Evolutionary conservation across 1,140 invertebrate genomes (phyloP).

Genomic region (Bathynomus jamesi): DNA sequence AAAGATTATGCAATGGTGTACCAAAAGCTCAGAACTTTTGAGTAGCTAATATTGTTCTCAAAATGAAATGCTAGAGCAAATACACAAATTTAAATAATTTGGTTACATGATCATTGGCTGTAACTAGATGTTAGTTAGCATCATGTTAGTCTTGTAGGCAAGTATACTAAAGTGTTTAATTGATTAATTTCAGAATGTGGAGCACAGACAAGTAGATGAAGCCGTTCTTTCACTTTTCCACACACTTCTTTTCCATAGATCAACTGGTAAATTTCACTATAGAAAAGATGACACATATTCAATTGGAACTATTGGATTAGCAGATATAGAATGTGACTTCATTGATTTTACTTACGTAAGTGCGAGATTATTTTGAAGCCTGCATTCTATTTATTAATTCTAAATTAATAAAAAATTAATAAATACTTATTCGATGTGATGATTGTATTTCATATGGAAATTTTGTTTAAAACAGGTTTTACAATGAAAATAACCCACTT

Average conservation of each 20-base stretch:
- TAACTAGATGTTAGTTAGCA: too few relatives aligned
- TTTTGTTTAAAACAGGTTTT: too few relatives aligned
- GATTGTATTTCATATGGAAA: too few relatives aligned
- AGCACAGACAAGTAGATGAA: slow-evolving; percentile 89
- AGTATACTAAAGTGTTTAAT: background rate
- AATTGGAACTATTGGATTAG: background rate
- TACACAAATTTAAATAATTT: too few relatives aligned
- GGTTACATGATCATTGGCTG: too few relatives aligned
- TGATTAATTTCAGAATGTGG: slow-evolving; percentile 55
- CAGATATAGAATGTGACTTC: background rate
- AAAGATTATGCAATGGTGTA: too few relatives aligned
- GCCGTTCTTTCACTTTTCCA: slow-evolving; percentile 90
- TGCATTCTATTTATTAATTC: slow-evolving; percentile 48
- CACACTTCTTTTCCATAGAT: slow-evolving; percentile 87
- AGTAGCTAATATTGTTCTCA: too few relatives aligned
- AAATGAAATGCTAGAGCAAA: too few relatives aligned
- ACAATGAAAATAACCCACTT: too few relatives aligned
- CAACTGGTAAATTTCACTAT: slow-evolving; percentile 90
- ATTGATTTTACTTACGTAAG: background rate
- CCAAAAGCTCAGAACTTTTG: too few relatives aligned
- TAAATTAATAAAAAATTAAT: too few relatives aligned
- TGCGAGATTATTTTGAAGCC: background rate
- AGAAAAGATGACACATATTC: slow-evolving; percentile 85
- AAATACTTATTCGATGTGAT: too few relatives aligned
- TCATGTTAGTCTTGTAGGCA: background rate